A percentile compares a stretch with the other conserved stretches of the same genome.
Conservation (phyloP, 2,113 vertebrate genomes). For the Megaleporinus macrocephalus region DNA sequence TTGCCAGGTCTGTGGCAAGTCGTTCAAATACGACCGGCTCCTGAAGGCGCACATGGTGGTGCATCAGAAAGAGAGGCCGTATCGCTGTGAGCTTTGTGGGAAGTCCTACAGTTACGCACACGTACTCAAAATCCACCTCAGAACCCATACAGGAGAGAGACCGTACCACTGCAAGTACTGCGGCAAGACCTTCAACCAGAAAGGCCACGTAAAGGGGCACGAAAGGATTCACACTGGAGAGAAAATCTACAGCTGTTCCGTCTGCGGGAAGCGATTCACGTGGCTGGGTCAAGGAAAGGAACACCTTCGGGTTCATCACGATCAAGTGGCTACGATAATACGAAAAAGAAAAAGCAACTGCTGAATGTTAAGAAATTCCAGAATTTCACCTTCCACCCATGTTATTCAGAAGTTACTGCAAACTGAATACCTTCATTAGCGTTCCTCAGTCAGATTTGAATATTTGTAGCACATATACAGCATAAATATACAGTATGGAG, state of each 20-base stretch:
- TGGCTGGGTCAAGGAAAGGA: slow-evolving; percentile 20
- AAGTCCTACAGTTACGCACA: slow-evolving; percentile 19
- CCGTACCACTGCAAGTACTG: slow-evolving; percentile 13
- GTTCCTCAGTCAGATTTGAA: not conserved
- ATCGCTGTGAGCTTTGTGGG: slow-evolving; percentile 10
- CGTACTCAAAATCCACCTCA: slow-evolving; percentile 15
- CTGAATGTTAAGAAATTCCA: not conserved
- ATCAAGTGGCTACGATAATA: slow-evolving; percentile 11
- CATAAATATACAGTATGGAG: not conserved
- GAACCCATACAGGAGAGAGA: slow-evolving; percentile 13
- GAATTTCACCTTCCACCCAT: not conserved
- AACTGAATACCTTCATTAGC: not conserved
- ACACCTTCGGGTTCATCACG: not conserved
- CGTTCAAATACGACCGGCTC: not conserved
- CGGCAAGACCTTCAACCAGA: slow-evolving; percentile 11
- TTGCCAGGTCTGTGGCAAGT: slow-evolving; percentile 8
- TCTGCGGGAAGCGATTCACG: slow-evolving; percentile 1
- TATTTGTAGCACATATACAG: not conserved
- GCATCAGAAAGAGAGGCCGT: slow-evolving; percentile 16
- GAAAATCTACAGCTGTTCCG: slow-evolving; percentile 19
- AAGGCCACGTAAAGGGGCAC: slow-evolving; percentile 3
- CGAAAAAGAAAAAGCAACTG: slow-evolving; percentile 1
- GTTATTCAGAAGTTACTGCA: not conserved
- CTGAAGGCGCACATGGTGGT: slow-evolving; percentile 8
- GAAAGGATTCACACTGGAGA: slow-evolving; percentile 23